Conservation (phyloP, 2,888 invertebrate genomes). For the Erannis defoliaria region DNA sequence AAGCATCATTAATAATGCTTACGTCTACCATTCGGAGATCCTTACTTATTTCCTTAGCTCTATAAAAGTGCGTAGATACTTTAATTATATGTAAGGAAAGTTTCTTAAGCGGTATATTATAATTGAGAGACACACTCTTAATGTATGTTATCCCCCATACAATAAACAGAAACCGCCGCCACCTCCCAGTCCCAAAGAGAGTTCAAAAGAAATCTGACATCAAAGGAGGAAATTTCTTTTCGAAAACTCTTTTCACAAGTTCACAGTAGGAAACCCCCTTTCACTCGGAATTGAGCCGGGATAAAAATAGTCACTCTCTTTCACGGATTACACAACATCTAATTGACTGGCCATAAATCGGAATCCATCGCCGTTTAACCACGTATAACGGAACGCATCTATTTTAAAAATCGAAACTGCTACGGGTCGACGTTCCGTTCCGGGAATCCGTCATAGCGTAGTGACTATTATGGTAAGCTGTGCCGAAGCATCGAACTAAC, state of each 20-base stretch:
- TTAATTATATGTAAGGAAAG: no score
- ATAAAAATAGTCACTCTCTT: slow-evolving; percentile 74
- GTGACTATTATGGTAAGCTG: slow-evolving; percentile 1
- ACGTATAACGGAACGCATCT: slow-evolving; percentile 75
- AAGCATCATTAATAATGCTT: slow-evolving; percentile 4
- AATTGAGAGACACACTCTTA: not conserved
- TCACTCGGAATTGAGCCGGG: slow-evolving; percentile 70
- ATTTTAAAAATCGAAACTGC: slow-evolving; percentile 80
- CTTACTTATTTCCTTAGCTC: no score
- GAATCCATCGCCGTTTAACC: slow-evolving; percentile 51
- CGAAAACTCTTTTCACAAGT: slow-evolving; percentile 65
- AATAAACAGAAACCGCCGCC: slow-evolving; percentile 28
- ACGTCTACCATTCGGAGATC: slow-evolving; percentile 1
- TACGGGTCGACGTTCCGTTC: slow-evolving; percentile 70
- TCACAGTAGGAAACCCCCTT: slow-evolving; percentile 75
- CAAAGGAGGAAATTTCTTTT: slow-evolving; percentile 62
- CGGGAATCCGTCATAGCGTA: slow-evolving; percentile 61
- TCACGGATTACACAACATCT: slow-evolving; percentile 74
- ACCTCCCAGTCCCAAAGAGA: slow-evolving; percentile 12
- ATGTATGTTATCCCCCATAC: slow-evolving; percentile 23
- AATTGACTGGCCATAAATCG: slow-evolving; percentile 73
- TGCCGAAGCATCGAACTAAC: slow-evolving; percentile 50
- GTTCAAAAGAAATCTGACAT: slow-evolving; percentile 45
- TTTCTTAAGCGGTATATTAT: no score
- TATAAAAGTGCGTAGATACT: not conserved